A percentile compares a stretch with the other conserved stretches of the same genome.
Evolutionary conservation across 2,113 vertebrate species (phyloP).

Genomic region (Lagopus leucura): DNA sequence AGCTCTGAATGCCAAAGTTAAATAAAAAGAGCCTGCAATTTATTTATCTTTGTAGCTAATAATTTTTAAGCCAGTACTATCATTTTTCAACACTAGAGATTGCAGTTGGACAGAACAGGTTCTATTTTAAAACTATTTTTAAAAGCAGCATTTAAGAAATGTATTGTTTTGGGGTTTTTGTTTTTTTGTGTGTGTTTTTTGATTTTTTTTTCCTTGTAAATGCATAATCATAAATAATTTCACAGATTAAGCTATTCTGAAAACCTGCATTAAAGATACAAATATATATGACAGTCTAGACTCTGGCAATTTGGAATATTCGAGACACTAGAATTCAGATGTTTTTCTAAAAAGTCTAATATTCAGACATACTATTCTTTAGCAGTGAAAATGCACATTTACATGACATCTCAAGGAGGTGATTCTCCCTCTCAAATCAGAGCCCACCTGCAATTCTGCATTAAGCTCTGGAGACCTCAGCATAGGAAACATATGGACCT

Average conservation of each 20-base stretch:
- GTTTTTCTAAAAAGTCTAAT: background rate
- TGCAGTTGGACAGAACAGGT: background rate
- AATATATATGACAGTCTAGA: background rate
- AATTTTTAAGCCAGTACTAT: background rate
- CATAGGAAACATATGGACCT: background rate
- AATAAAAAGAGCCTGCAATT: background rate
- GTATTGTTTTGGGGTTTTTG: fast-evolving
- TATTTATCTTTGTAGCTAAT: background rate
- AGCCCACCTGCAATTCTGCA: background rate
- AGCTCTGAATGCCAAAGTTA: background rate
- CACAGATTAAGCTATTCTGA: background rate
- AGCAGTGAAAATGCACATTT: background rate
- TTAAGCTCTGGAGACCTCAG: background rate
- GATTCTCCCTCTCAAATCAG: background rate
- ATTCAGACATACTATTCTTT: background rate
- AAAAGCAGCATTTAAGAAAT: background rate
- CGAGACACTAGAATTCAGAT: background rate
- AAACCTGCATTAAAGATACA: background rate
- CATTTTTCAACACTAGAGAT: background rate
- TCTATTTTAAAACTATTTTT: background rate
- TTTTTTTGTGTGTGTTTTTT: background rate
- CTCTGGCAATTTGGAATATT: background rate
- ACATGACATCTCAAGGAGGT: background rate
- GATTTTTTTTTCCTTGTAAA: background rate
- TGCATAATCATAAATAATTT: background rate